Conservation (phyloP, 2,888 invertebrate genomes). For the Noctua janthe region DNA sequence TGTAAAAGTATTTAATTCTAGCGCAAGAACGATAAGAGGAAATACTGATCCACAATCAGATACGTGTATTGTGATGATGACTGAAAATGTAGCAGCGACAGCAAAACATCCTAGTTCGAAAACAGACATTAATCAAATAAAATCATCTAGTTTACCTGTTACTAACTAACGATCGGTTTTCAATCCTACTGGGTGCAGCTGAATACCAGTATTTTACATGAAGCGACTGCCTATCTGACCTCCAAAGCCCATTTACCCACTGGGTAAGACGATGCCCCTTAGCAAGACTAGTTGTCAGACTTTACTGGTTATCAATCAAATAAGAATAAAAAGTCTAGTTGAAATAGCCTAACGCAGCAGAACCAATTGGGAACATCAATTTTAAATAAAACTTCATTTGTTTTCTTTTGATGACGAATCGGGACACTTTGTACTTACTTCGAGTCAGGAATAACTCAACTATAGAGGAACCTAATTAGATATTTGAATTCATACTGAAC, state of each 20-base stretch:
- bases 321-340: not conserved
- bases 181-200: not conserved
- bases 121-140: not conserved
- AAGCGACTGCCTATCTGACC: not conserved
- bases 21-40: not conserved
- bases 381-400: too few species aligned
- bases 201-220: not conserved
- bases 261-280: not conserved
- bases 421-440: too few species aligned
- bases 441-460: too few species aligned
- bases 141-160: not conserved
- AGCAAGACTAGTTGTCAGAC: not conserved
- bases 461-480: not conserved
- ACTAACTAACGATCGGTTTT: not conserved
- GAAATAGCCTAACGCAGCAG: not conserved
- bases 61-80: not conserved
- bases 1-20: not conserved
- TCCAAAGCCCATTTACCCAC: not conserved
- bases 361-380: too few species aligned
- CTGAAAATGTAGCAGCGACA: not conserved
- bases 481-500: not conserved
- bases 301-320: not conserved
- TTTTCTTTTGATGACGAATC: too few species aligned
- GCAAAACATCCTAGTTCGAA: not conserved
- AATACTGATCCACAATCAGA: slow-evolving; percentile 4